Evolutionary conservation across 2,797 vertebrate species (phyloP).

Genomic region (Sebastes minor): DNA sequence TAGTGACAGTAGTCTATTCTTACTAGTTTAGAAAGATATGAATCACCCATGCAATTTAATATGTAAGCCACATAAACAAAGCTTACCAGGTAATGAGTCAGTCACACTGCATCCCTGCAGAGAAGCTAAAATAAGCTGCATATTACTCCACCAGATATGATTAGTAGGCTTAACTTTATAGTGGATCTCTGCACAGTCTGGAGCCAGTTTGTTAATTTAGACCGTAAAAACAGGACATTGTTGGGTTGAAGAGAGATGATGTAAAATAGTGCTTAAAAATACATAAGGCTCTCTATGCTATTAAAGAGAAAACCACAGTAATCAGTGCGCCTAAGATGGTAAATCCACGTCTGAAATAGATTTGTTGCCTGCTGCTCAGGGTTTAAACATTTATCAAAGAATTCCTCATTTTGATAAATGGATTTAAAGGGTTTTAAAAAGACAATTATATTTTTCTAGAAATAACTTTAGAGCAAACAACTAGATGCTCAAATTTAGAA

Average conservation of each 20-base stretch:
- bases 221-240: background rate
- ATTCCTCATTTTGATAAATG: background rate
- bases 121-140: background rate
- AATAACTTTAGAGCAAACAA: constrained; percentile 5
- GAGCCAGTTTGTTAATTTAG: background rate
- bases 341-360: constrained; percentile 11
- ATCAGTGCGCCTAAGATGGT: constrained; percentile 6
- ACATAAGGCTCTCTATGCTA: constrained; percentile 2
- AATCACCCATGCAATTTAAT: background rate
- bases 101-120: background rate
- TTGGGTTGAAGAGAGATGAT: background rate
- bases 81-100: background rate
- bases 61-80: background rate
- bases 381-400: constrained; percentile 7
- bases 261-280: constrained; percentile 31
- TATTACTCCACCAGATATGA: background rate
- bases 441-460: background rate
- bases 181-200: background rate
- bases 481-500: constrained; percentile 3
- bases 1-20: background rate
- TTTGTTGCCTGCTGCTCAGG: background rate
- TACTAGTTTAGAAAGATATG: background rate
- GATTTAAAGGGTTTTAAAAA: constrained; percentile 11
- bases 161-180: background rate
- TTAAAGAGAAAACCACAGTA: constrained; percentile 6